Evolutionary conservation across 2,888 invertebrate genomes (phyloP).

Genomic region (Sphaerophoria taeniata): DNA sequence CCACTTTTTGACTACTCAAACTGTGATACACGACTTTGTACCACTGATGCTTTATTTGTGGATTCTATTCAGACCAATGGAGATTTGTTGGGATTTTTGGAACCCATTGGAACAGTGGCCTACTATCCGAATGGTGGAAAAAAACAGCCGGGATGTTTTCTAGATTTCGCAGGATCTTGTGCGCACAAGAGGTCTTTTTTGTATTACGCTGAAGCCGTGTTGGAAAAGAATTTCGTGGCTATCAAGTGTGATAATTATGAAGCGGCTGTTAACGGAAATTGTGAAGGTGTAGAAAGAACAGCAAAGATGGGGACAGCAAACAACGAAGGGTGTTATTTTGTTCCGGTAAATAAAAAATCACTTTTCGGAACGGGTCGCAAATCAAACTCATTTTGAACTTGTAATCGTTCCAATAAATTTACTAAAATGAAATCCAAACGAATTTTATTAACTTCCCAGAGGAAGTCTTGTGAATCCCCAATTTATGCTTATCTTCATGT

Average conservation of each 20-base stretch:
- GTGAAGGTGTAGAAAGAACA: background rate
- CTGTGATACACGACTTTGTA: constrained; percentile 75
- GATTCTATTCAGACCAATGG: constrained; percentile 79
- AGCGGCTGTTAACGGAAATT: constrained; percentile 8
- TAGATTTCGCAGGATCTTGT: constrained; percentile 79
- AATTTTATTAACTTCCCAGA: no score
- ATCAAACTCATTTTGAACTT: background rate
- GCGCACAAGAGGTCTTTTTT: constrained; percentile 81
- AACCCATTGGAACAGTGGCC: constrained; percentile 81
- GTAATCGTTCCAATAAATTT: no score
- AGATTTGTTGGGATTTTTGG: constrained; percentile 77
- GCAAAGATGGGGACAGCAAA: background rate
- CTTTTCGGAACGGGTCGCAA: background rate
- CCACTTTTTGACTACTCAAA: constrained; percentile 76
- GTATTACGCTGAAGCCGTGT: constrained; percentile 63
- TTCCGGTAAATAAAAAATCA: constrained; percentile 18
- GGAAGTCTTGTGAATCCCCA: no score
- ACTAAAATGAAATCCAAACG: no score
- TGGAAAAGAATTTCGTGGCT: background rate
- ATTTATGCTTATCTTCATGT: no score
- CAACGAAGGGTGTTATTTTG: constrained; percentile 8
- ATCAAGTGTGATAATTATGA: background rate
- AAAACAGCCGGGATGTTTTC: constrained; percentile 84
- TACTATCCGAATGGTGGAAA: constrained; percentile 84
- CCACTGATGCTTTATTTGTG: constrained; percentile 77